These are phyloP conservation scores for Azemiops feae DNA, from an alignment of 2,113 vertebrate species.

Conservation along the genomic window DNA sequence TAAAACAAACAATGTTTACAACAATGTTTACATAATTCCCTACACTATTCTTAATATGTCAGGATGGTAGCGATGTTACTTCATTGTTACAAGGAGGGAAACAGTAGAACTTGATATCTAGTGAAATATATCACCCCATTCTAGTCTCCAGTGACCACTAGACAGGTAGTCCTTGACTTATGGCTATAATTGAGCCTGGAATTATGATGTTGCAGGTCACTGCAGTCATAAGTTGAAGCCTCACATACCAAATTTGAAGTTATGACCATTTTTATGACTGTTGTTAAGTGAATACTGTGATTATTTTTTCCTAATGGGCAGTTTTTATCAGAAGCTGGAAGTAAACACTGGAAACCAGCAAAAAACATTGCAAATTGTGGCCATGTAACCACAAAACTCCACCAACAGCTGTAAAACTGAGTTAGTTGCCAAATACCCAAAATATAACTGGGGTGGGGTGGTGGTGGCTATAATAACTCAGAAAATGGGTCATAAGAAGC, in stretches of 20 bases:
- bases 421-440: neutral
- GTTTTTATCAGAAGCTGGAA: neutral
- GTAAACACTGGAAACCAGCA: neutral
- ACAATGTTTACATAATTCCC: neutral
- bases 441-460: neutral
- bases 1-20: neutral
- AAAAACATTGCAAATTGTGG: neutral
- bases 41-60: neutral
- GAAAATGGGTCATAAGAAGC: neutral
- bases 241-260: neutral
- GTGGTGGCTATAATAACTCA: neutral
- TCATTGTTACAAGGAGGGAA: neutral
- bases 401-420: neutral
- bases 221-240: neutral
- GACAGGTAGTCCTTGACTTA: neutral
- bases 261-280: neutral
- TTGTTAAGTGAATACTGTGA: neutral
- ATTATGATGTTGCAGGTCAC: neutral
- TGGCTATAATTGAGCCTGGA: neutral
- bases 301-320: neutral
- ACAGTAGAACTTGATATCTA: neutral
- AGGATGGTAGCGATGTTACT: neutral
- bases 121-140: neutral
- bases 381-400: neutral
- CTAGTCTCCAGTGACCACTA: neutral